phyloP scores from a whole-genome alignment of 2,888 invertebrate species.

The Epirrhoe tristata region DNA sequence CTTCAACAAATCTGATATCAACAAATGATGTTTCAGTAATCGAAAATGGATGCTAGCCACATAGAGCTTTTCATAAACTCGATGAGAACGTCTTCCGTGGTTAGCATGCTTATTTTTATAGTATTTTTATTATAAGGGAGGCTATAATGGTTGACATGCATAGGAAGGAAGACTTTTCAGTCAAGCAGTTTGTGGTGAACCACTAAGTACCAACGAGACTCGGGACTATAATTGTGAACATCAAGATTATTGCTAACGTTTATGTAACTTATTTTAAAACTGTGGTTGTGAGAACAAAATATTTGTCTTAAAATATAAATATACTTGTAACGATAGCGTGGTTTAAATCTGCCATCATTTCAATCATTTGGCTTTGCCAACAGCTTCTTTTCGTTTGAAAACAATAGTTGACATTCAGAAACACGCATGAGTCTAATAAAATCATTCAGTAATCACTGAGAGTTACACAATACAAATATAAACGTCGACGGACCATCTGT shows the following conservation, averaged over 20 bases:
- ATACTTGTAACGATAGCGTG: constrained; percentile 9
- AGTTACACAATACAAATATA: constrained; percentile 15
- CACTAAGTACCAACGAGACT: constrained; percentile 63
- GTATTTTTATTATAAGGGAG: constrained; percentile 47
- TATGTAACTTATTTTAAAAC: constrained; percentile 27
- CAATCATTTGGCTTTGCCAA: constrained; percentile 5
- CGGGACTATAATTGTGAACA: constrained; percentile 57
- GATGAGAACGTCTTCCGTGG: constrained; percentile 35
- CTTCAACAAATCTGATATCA: neutral
- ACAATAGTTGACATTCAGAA: constrained; percentile 15
- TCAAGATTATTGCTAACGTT: constrained; percentile 55
- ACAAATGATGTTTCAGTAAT: neutral
- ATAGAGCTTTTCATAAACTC: constrained; percentile 37
- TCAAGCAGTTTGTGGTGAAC: constrained; percentile 66
- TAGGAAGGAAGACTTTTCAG: constrained; percentile 66
- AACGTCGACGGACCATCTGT: constrained; percentile 17
- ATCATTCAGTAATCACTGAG: constrained; percentile 3
- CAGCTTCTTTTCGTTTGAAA: constrained; percentile 14
- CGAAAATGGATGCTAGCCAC: constrained; percentile 23
- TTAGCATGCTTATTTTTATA: constrained; percentile 43
- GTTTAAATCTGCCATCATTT: constrained; percentile 19
- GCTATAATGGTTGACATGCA: constrained; percentile 56
- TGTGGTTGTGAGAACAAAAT: constrained; percentile 17
- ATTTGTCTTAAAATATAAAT: constrained; percentile 15
- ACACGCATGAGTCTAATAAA: constrained; percentile 8